Percentiles rank a stretch among this genome's conserved stretches.
These are phyloP conservation scores for Gambusia yucatana DNA, from an alignment of 2,797 vertebrate genomes.

Conservation along the genomic window DNA sequence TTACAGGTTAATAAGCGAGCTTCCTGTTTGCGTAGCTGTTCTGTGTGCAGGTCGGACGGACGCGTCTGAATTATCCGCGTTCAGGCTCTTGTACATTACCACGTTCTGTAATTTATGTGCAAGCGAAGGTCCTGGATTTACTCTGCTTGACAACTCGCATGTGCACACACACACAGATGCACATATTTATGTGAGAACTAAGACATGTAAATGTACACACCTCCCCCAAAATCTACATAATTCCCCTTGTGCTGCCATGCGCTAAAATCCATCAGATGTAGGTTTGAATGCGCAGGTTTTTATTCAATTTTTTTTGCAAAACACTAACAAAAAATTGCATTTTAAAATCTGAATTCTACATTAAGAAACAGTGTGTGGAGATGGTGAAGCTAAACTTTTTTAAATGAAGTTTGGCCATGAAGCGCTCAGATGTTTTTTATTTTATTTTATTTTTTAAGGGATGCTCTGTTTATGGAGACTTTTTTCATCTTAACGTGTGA, in stretches of 20 bases:
- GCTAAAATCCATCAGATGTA: conserved; percentile 1
- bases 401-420: background rate
- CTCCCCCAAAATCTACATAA: background rate
- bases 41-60: conserved; percentile 38
- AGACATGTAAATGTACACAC: background rate
- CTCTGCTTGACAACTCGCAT: background rate
- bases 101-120: conserved; percentile 53
- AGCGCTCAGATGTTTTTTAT: background rate
- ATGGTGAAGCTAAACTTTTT: conserved; percentile 1
- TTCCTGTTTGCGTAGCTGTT: conserved; percentile 19
- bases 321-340: background rate
- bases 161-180: background rate
- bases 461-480: background rate
- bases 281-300: background rate
- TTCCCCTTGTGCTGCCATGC: background rate
- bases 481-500: background rate
- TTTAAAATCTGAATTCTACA: background rate
- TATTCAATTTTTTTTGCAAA: background rate
- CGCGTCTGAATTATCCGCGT: conserved; percentile 42
- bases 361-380: background rate
- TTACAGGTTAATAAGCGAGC: conserved; percentile 18
- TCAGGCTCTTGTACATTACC: conserved; percentile 22
- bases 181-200: background rate
- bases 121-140: conserved; percentile 33
- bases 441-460: background rate